Conservation (phyloP, 2,797 vertebrate genomes). For the Cynopterus sphinx region DNA sequence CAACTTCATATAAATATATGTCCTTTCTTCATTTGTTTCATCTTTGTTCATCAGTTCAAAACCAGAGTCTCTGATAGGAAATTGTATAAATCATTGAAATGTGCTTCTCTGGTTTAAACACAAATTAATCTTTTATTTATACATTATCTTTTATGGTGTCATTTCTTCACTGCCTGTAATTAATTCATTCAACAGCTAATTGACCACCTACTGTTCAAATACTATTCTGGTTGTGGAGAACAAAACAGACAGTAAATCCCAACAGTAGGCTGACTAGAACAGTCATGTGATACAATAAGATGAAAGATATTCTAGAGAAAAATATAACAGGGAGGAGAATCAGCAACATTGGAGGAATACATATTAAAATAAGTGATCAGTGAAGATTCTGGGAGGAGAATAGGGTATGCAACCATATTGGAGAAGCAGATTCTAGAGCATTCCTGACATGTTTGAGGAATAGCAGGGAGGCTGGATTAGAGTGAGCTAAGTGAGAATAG, state of each 20-base stretch:
- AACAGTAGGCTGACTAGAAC: neutral
- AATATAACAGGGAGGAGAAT: neutral
- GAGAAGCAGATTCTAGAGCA: neutral
- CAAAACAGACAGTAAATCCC: neutral
- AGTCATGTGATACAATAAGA: neutral
- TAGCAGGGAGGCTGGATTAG: neutral
- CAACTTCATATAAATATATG: neutral
- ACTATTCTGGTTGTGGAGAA: neutral
- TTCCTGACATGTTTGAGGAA: neutral
- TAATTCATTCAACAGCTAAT: neutral
- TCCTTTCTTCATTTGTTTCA: neutral
- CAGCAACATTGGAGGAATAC: neutral
- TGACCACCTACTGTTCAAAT: neutral
- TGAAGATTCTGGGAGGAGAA: neutral
- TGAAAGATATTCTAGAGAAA: neutral
- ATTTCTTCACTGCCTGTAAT: neutral
- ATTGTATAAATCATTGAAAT: neutral
- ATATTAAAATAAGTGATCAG: neutral
- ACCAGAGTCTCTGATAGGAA: neutral
- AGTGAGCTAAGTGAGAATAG: neutral
- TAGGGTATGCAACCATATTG: rapidly evolving
- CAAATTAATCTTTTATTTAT: neutral
- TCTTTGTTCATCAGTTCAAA: neutral
- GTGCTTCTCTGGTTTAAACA: neutral
- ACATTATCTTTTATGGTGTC: neutral